Conservation (phyloP, 2,888 invertebrate species). For the Stenoptilia bipunctidactyla region DNA sequence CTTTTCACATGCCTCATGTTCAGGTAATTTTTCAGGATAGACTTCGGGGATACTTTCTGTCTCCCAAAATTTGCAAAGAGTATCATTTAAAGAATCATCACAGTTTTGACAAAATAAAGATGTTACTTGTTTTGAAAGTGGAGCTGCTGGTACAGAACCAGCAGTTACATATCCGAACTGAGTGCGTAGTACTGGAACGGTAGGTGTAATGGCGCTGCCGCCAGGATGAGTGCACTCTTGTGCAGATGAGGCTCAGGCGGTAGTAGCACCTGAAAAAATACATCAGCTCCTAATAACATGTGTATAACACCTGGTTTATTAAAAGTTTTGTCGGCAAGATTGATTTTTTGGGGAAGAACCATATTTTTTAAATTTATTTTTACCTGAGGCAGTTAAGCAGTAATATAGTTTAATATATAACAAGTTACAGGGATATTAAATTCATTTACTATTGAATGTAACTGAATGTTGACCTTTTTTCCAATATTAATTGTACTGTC, state of each 20-base stretch:
- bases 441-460: no score
- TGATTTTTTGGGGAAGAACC: background rate
- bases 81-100: no score
- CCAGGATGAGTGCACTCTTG: no score
- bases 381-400: background rate
- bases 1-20: no score
- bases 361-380: background rate
- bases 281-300: slow-evolving; percentile 13
- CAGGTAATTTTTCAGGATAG: no score
- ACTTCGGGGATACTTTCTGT: no score
- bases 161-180: slow-evolving; percentile 9
- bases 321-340: background rate
- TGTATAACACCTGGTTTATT: background rate
- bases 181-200: background rate
- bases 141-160: slow-evolving; percentile 4
- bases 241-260: no score
- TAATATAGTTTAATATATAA: background rate
- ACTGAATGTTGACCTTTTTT: no score
- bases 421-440: no score
- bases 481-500: no score
- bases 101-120: background rate
- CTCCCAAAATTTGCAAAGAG: no score
- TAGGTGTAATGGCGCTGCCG: no score
- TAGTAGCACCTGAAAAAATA: slow-evolving; percentile 13
- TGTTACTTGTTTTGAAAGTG: background rate